These are phyloP conservation scores for Hirtodrosophila histrioides DNA, from an alignment of 2,888 invertebrate species.

Conservation along the genomic window DNA sequence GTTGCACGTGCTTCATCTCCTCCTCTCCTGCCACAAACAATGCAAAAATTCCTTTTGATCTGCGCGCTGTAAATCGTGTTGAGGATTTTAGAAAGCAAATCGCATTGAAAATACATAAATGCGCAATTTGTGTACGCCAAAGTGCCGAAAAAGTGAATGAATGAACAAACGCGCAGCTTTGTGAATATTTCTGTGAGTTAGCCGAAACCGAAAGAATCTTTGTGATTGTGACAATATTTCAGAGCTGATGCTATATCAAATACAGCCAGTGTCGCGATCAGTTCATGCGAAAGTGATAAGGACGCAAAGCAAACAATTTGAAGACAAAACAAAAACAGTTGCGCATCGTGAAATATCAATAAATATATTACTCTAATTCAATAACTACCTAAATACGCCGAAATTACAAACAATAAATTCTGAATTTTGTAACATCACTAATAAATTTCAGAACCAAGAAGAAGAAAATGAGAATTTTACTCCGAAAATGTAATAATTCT, in stretches of 20 bases:
- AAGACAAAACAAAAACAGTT: constrained; percentile 17
- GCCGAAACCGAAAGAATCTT: constrained; percentile 13
- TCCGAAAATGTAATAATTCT: too few relatives aligned
- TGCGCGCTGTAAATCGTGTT: constrained; percentile 19
- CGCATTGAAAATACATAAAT: constrained; percentile 54
- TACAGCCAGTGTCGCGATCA: constrained; percentile 20
- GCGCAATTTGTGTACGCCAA: constrained; percentile 55
- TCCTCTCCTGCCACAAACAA: constrained; percentile 22
- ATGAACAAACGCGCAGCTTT: constrained; percentile 11
- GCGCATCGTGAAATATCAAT: constrained; percentile 4
- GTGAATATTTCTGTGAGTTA: constrained; percentile 9
- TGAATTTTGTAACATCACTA: too few relatives aligned
- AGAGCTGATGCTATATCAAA: constrained; percentile 12
- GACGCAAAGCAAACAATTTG: constrained; percentile 3
- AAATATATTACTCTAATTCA: not conserved
- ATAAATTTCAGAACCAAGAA: too few relatives aligned
- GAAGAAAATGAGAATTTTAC: too few relatives aligned
- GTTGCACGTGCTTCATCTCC: constrained; percentile 17
- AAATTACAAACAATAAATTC: not conserved
- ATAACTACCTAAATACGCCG: constrained; percentile 1
- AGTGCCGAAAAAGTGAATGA: constrained; percentile 38
- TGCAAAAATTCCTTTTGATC: constrained; percentile 46
- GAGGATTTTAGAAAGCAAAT: constrained; percentile 52
- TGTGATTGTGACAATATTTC: not conserved
- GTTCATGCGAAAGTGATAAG: constrained; percentile 47